A percentile compares a stretch with the other conserved stretches of the same genome.
phyloP scores from a whole-genome alignment of 2,797 vertebrate genomes.

The Pipistrellus pygmaeus region DNA sequence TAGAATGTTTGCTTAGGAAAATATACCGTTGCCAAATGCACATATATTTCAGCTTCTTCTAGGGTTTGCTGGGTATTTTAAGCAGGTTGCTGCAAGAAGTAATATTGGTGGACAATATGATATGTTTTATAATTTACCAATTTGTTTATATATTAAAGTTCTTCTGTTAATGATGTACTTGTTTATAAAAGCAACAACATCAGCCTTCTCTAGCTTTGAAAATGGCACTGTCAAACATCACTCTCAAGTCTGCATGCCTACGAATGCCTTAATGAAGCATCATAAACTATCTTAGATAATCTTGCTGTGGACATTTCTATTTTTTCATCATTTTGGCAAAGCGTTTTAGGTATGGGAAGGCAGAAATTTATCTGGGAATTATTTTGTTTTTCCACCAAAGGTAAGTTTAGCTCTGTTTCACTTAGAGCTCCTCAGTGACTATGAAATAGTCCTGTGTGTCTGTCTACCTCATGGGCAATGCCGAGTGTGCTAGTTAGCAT shows the following conservation, averaged over 20 bases:
- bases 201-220: neutral
- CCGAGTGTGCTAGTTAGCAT: neutral
- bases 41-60: neutral
- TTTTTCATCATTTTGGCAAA: neutral
- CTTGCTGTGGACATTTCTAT: neutral
- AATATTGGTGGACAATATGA: accelerated
- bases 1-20: neutral
- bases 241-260: neutral
- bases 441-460: neutral
- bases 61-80: neutral
- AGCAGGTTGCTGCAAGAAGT: neutral
- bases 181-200: neutral
- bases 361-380: neutral
- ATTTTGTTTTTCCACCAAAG: neutral
- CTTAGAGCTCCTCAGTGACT: neutral
- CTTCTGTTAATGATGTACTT: neutral
- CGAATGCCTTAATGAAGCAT: neutral
- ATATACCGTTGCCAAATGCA: neutral
- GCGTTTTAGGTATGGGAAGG: neutral
- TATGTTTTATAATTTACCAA: neutral
- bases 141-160: neutral
- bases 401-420: neutral
- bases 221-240: neutral
- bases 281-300: neutral
- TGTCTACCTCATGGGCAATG: neutral